Conservation (phyloP, 2,888 invertebrate genomes). For the Drosophila siamana region DNA sequence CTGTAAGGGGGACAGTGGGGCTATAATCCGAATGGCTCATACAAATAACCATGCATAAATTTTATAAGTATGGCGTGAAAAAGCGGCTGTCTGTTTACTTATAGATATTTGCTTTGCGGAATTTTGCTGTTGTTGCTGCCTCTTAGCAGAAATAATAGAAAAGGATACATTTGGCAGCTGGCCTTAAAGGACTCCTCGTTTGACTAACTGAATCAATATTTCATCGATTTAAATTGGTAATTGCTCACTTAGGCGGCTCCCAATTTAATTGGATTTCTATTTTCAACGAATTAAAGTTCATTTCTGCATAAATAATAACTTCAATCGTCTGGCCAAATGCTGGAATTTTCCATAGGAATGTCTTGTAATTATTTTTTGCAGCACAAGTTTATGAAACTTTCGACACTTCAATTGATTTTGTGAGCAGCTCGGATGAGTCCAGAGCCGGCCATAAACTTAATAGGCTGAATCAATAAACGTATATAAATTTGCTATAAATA, state of each 20-base stretch:
- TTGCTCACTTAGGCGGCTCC: background rate
- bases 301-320: slow-evolving; percentile 3
- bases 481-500: slow-evolving; percentile 45
- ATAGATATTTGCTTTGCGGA: slow-evolving; percentile 53
- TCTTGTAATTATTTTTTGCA: background rate
- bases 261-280: slow-evolving; percentile 2
- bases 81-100: slow-evolving; percentile 51
- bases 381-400: background rate
- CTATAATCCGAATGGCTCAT: slow-evolving; percentile 65
- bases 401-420: slow-evolving; percentile 61
- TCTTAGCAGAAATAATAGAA: slow-evolving; percentile 20
- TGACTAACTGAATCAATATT: slow-evolving; percentile 5
- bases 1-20: background rate
- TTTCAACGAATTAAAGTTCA: background rate
- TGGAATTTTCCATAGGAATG: background rate
- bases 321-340: background rate
- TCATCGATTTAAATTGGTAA: slow-evolving; percentile 14
- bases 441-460: slow-evolving; percentile 20
- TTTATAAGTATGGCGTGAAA: slow-evolving; percentile 63
- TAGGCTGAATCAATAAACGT: slow-evolving; percentile 56
- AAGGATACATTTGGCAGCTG: slow-evolving; percentile 2
- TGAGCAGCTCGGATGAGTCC: slow-evolving; percentile 12
- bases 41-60: slow-evolving; percentile 75
- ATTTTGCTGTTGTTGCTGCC: slow-evolving; percentile 32
- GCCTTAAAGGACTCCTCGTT: background rate